Evolutionary conservation across 2,888 invertebrate genomes (phyloP), one percentile per base, ranked within the genome.

Genomic region (Erebia palarica): DNA sequence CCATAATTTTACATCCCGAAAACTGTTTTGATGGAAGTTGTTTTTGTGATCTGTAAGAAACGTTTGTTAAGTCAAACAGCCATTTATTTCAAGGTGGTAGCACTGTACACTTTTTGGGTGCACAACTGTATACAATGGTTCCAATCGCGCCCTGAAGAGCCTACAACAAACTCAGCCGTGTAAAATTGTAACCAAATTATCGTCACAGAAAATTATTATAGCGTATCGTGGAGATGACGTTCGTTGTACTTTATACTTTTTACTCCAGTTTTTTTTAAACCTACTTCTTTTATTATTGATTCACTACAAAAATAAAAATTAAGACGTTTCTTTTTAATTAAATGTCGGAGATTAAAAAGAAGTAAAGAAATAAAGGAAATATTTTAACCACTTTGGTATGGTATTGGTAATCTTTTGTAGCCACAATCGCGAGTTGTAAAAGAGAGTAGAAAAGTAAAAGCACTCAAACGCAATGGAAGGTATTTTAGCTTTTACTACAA

Each of bases 371-470:
- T 3, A 47, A 47, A 47, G 13, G 18, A 18, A 53, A 16, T 53
- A 7, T 53, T 53, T 16, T 16, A 55, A 16, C 11, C 55, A 55
- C 55, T 55, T 18, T 55, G n/a, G n/a, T n/a, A n/a, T n/a, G n/a
- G n/a, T n/a, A n/a, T 55, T 55, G 10, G 55, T 55, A 55, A 55
- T 55, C 18, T 18, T 55, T 55, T 55, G 55, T 16, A 18, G 55
- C 18, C 9, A 10, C 55, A 55, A 55, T 10, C 55, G 16, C 18
- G 51, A 55, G 16, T 18, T 55, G 55, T 18, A 16, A 55, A 53
- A 55, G 11, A 55, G 18, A 55, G 55, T 55, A 18, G 18, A 10
- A 55, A 55, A 55, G 55, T 55, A 9, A 18, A 53, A 8, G 53
- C 16, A 53, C 16, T 7, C 53, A 53, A 53, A 53, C 8, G 55